Evolutionary conservation across 2,888 invertebrate species (phyloP), one percentile per base, ranked within the genome.

Genomic region (Stenodera caucasica): DNA sequence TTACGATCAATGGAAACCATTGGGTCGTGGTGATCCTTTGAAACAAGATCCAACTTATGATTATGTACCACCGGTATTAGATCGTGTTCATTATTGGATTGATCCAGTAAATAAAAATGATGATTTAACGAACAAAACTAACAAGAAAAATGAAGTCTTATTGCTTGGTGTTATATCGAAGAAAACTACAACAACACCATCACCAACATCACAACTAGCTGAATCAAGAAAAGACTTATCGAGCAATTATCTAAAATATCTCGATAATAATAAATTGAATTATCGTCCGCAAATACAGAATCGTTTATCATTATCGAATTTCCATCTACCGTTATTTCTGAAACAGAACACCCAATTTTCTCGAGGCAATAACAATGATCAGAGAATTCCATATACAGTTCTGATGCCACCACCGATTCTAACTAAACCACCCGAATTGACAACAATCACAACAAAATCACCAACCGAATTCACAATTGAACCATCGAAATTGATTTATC

Each of bases 21-120:
- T 92, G 49, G 92, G 92, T 5, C 87, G 89, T 58, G 91, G 92
- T 0, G 91, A 92, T 78, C 92, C 92, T 0, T 76, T 92, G 50
- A 90, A 90, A 72, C 91, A 92, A 75, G 92, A 92, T 75, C 92
- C 92, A 8, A 92, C 92, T 0, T 92, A 89, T 76, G 92, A 92
- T 76, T 92, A 92, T 76, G 90, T 91, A 58, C 92, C 92, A 0
- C 92, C 92, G 0, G 88, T 90, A 2, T 79, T 92, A 37, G 91
- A 91, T 65, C 82, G 88, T 33, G 92, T 92, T 2, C 90, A 90
- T 70, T 92, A 92, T 75, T 92, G 92, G 92, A 85, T 88, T 18
- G 88, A 89, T 49, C 86, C 89, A 0, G 84, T 83, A 67, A 82
- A 81, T 1, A 77, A 84, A 61, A 84, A 15, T 18, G 37, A 86